These are phyloP conservation scores for Ginglymostoma cirratum DNA, from an alignment of 2,113 vertebrate genomes.

Conservation along the genomic window DNA sequence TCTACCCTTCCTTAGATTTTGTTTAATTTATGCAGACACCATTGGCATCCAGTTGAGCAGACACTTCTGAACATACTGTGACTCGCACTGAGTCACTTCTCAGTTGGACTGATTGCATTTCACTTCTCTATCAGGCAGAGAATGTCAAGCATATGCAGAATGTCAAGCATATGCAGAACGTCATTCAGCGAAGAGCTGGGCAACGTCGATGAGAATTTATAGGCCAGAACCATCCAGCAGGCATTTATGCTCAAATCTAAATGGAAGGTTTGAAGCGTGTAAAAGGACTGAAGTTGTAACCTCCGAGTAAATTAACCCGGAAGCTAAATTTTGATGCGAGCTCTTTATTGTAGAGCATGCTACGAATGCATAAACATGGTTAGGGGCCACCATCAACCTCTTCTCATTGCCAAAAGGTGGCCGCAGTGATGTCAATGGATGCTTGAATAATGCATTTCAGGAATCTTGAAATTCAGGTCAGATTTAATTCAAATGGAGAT, in stretches of 20 bases:
- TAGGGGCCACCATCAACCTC: not conserved
- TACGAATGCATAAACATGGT: not conserved
- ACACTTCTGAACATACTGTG: not conserved
- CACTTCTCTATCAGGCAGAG: not conserved
- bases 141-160: not conserved
- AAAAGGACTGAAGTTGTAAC: not conserved
- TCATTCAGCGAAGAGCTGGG: not conserved
- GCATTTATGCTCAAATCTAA: not conserved
- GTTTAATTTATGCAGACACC: not conserved
- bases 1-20: not conserved
- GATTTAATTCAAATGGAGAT: constrained; percentile 11
- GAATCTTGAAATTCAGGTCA: constrained; percentile 2
- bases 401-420: not conserved
- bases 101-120: not conserved
- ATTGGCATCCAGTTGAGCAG: not conserved
- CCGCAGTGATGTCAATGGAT: not conserved
- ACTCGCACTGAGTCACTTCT: not conserved
- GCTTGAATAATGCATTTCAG: not conserved
- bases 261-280: not conserved
- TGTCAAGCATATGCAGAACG: not conserved
- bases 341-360: not conserved
- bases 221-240: not conserved
- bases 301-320: constrained; percentile 22
- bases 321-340: not conserved
- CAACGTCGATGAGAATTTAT: not conserved